Conservation (phyloP, 2,797 vertebrate species). For the Sebastes matsubarae region DNA sequence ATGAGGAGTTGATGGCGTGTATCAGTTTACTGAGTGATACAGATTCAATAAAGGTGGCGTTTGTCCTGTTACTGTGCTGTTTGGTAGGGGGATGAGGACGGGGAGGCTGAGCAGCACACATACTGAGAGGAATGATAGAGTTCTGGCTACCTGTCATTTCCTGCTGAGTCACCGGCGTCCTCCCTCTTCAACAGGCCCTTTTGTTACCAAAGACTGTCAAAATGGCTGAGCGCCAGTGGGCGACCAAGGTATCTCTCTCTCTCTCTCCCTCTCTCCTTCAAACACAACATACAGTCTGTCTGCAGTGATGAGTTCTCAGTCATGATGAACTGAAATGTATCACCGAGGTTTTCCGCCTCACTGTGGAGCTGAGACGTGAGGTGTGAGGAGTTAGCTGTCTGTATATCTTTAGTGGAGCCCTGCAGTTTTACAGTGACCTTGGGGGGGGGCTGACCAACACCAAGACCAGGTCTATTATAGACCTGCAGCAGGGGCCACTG, state of each 20-base stretch:
- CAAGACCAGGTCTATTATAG: not conserved
- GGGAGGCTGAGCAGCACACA: not conserved
- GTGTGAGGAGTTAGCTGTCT: not conserved
- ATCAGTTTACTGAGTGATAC: not conserved
- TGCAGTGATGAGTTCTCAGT: not conserved
- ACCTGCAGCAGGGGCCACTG: not conserved
- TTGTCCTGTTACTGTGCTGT: not conserved
- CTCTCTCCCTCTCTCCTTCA: not conserved
- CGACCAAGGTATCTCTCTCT: not conserved
- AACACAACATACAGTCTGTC: not conserved
- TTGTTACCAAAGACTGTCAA: constrained; percentile 2
- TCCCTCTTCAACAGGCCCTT: not conserved
- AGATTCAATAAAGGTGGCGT: not conserved
- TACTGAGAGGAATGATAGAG: not conserved
- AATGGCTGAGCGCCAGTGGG: not conserved
- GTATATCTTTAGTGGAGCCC: not conserved
- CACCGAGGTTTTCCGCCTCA: not conserved
- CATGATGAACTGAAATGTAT: not conserved
- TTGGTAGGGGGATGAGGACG: not conserved
- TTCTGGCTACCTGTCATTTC: constrained; percentile 33
- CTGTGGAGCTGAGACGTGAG: not conserved
- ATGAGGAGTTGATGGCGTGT: not conserved
- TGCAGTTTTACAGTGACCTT: constrained; percentile 6
- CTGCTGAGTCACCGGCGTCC: constrained; percentile 59
- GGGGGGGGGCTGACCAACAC: not conserved